These are phyloP conservation scores for Mythimna albipuncta DNA, from an alignment of 2,888 invertebrate species.

Conservation along the genomic window DNA sequence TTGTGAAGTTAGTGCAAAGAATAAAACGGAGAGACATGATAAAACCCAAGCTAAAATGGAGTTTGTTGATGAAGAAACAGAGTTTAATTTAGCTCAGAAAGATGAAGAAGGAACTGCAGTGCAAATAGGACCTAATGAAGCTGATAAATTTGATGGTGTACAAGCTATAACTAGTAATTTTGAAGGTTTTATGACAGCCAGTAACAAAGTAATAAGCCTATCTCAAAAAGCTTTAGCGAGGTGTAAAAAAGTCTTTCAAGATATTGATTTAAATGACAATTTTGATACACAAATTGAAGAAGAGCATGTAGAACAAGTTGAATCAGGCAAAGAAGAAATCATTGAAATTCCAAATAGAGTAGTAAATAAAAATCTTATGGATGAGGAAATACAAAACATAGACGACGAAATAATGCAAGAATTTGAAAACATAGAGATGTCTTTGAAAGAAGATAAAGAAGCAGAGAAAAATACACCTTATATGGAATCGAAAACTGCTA, in stretches of 20 bases:
- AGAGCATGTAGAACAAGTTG: neutral
- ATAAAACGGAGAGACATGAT: neutral
- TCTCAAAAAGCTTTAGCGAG: slow-evolving; percentile 69
- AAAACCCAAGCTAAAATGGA: neutral
- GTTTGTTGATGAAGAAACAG: slow-evolving; percentile 2
- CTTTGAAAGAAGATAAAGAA: slow-evolving; percentile 59
- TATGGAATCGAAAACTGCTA: slow-evolving; percentile 74
- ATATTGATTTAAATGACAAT: slow-evolving; percentile 47
- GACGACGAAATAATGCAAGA: slow-evolving; percentile 71
- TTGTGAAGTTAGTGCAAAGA: slow-evolving; percentile 57
- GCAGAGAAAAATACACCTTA: slow-evolving; percentile 14
- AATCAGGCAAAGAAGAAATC: neutral
- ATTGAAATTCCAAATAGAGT: slow-evolving; percentile 2
- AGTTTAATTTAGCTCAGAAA: slow-evolving; percentile 7
- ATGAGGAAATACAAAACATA: slow-evolving; percentile 62
- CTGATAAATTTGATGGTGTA: neutral
- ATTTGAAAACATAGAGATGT: slow-evolving; percentile 73
- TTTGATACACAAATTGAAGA: slow-evolving; percentile 39
- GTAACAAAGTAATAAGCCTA: slow-evolving; percentile 69
- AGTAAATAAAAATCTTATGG: slow-evolving; percentile 25
- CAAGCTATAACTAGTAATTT: slow-evolving; percentile 17
- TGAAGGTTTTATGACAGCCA: slow-evolving; percentile 75
- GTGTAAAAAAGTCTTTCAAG: slow-evolving; percentile 70
- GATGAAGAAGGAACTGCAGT: neutral
- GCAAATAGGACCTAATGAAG: neutral